Base-by-base conservation (phyloP, 2,797 vertebrate species). In the Syngnathus rostellatus region DNA sequence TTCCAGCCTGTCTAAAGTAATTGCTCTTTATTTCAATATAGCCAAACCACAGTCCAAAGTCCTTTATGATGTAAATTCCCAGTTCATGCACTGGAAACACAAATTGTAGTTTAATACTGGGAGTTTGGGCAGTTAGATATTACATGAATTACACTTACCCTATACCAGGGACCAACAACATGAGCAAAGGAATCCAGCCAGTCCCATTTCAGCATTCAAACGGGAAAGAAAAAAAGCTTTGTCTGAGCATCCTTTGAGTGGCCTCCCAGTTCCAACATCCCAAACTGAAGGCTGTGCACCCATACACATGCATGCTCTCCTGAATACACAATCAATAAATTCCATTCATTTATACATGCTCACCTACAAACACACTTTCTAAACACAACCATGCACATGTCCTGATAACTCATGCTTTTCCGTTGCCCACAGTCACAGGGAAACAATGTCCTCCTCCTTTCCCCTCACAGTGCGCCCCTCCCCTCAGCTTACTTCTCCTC, bases 361-460 rank as follows among this genome's bases (percentile, higher is more conserved):
- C 68, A 74, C 85, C 82, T 79, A 73, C 81, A 89, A 89, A 88
- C 83, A 87, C 83, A 75, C 79, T 83, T 85, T 80, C 77, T 81
- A 38, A 50, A 85, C 86, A 89, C 86, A 87, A 83, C 83, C 75
- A 83, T 80, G 77, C 81, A 81, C 82, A 89, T 85, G 86, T 77
- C 81, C 82, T 79, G 88, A 88, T 89, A 90, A 89, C 89, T 90
- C 89, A 83, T 89, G 89, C 88, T 89, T 90, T 87, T 85, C 86
- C 81, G 90, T 92, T 90, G 86, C 89, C 88, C 88, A 89, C 89
- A 88, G 90, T 83, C 89, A 91, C 90, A 87, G 79, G 83, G 86
- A 90, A 92, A 92, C 91, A 93, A 92, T 92, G 90, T 89, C 83
- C 88, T 88, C 82, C 85, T 81, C 82, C 86, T 81, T 84, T 88